A percentile compares a stretch with the other conserved stretches of the same genome.
These are phyloP conservation scores for Campoletis sonorensis DNA, from an alignment of 1,140 invertebrate genomes.

Conservation along the genomic window DNA sequence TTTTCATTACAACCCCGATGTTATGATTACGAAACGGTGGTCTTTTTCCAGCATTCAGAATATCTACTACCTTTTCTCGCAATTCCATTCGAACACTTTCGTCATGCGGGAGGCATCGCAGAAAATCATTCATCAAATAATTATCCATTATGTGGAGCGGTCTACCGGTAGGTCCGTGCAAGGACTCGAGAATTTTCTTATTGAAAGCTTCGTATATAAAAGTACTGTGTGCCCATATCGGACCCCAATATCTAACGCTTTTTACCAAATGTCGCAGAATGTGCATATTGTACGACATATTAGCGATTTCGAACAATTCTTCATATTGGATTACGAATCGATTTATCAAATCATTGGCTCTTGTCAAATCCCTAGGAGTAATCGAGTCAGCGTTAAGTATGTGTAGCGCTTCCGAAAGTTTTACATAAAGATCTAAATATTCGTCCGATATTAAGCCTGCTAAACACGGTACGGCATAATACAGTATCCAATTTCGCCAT, in stretches of 20 bases:
- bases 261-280: slow-evolving; percentile 16
- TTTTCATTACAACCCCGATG: neutral
- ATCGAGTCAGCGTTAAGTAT: slow-evolving; percentile 17
- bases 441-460: slow-evolving; percentile 33
- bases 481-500: slow-evolving; percentile 28
- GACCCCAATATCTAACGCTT: slow-evolving; percentile 12
- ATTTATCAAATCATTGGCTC: neutral
- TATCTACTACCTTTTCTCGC: neutral
- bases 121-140: neutral
- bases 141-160: slow-evolving; percentile 21
- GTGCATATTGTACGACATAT: slow-evolving; percentile 40
- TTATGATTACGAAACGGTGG: neutral
- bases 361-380: neutral
- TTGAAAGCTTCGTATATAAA: slow-evolving; percentile 36
- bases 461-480: slow-evolving; percentile 26
- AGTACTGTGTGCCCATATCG: slow-evolving; percentile 35
- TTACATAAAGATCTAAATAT: slow-evolving; percentile 24
- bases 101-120: neutral
- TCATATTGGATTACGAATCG: neutral
- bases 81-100: neutral
- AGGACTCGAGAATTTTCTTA: slow-evolving; percentile 31
- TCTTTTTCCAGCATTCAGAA: neutral
- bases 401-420: neutral
- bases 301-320: neutral
- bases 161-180: slow-evolving; percentile 12